Base-by-base conservation (phyloP, 2,888 invertebrate species). In the Keiferia lycopersicella region DNA sequence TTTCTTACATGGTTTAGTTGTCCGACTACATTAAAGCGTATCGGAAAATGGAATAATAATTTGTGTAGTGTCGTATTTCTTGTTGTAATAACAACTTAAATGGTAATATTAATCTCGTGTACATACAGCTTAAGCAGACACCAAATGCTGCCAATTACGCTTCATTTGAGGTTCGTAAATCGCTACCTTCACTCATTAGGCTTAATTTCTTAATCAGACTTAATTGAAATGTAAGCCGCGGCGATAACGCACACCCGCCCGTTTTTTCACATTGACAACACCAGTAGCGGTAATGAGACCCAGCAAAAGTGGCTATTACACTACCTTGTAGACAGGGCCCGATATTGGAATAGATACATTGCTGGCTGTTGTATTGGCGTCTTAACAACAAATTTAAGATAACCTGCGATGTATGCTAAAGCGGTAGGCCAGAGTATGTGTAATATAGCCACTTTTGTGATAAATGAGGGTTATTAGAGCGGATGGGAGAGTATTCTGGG, bases 221-320 rank as follows among this genome's bases (percentile, higher is more conserved):
- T 91, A 88, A 91, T 91, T 91, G 89, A 89, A 89, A 90, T 86
- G 87, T 89, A 80, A 82, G 79, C 76, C 73, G 73, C 30, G 34
- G 34, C 50, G 65, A 41, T 59, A 59, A 38, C 39, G 39, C 16
- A n/a, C 53, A 53, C 10, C 39, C 20, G 45, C 18, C 22, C 64
- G 64, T 68, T 74, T 73, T 66, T 68, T 58, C 22, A 65, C 39
- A 79, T 76, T 75, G 75, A 77, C 76, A 78, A 76, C 77, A 71
- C 71, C 64, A 69, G 69, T 72, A 70, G 75, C 70, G 68, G 68
- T 76, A 75, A 73, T 76, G 71, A 73, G 71, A 12, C n/a, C 39
- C 39, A 53, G 30, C 12, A 22, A 10, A 12, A 14, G 41, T 3
- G 14, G 41, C 12, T 41, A 1, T 14, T n/a, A n/a, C n/a, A n/a